These are phyloP conservation scores for Biston betularia DNA, from an alignment of 2,888 invertebrate species.

Conservation along the genomic window DNA sequence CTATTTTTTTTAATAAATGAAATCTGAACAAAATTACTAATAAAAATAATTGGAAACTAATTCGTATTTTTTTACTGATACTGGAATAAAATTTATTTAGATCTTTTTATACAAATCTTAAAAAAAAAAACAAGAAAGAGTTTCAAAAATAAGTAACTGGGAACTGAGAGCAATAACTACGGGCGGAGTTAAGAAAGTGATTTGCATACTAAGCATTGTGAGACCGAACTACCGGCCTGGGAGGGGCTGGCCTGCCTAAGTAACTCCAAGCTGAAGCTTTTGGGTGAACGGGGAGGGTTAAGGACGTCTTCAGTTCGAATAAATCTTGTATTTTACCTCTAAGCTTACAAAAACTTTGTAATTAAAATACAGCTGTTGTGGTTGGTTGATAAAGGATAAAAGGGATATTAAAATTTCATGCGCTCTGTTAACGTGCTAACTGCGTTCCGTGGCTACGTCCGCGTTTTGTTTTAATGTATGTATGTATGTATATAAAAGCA, in stretches of 20 bases:
- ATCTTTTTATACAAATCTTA: conserved; percentile 52
- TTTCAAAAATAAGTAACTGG: conserved; percentile 52
- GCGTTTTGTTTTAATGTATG: no score
- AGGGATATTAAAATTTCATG: background rate
- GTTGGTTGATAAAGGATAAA: background rate
- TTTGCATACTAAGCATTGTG: conserved; percentile 62
- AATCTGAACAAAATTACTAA: background rate
- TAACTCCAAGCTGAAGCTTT: conserved; percentile 37
- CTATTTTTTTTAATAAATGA: background rate
- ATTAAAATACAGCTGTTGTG: conserved; percentile 22
- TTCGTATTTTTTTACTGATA: background rate
- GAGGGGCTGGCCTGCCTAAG: conserved; percentile 34
- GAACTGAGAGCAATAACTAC: conserved; percentile 47
- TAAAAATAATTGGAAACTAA: no score
- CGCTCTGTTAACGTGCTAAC: background rate
- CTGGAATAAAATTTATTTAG: background rate
- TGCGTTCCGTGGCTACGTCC: no score
- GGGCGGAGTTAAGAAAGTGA: conserved; percentile 56
- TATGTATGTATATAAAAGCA: no score
- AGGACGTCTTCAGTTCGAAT: conserved; percentile 34
- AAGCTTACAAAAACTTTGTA: conserved; percentile 24
- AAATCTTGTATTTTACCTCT: conserved; percentile 29
- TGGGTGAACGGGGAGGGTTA: conserved; percentile 38
- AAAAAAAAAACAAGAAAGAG: conserved; percentile 54
- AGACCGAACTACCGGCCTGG: conserved; percentile 42